Conservation (phyloP, 2,888 invertebrate genomes). For the Drosophila eohydei region DNA sequence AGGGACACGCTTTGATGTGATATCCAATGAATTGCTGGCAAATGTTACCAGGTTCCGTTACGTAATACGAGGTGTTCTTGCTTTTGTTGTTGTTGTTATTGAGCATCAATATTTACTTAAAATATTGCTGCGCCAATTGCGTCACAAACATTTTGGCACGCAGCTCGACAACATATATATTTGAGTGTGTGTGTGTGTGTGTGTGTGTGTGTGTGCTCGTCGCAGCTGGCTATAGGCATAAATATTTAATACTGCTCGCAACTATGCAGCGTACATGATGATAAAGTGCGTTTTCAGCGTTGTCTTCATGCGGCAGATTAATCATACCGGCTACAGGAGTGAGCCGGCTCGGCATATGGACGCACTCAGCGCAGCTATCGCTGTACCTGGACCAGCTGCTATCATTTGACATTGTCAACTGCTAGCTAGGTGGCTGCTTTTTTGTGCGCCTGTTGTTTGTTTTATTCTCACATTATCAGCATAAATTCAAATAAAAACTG, state of each 20-base stretch:
- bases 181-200: not conserved
- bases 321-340: constrained; percentile 52
- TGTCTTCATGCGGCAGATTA: constrained; percentile 71
- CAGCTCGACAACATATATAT: constrained; percentile 2
- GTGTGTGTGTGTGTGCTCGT: constrained; percentile 13
- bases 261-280: constrained; percentile 54
- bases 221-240: constrained; percentile 50
- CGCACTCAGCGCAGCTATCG: constrained; percentile 35
- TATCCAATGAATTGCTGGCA: constrained; percentile 40
- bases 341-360: constrained; percentile 12
- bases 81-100: constrained; percentile 23
- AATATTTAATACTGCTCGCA: constrained; percentile 71
- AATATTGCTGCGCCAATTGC: constrained; percentile 64
- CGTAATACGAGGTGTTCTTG: not conserved
- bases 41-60: constrained; percentile 32
- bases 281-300: constrained; percentile 63
- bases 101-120: constrained; percentile 67
- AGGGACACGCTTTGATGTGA: constrained; percentile 30
- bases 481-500: constrained; percentile 71
- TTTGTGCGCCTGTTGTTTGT: constrained; percentile 1
- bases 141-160: constrained; percentile 40
- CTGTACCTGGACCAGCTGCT: constrained; percentile 44
- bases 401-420: constrained; percentile 54
- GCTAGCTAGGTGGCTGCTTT: constrained; percentile 27
- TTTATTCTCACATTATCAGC: constrained; percentile 72